Conservation (phyloP, 2,113 vertebrate genomes). For the Pollimyrus isidori region DNA sequence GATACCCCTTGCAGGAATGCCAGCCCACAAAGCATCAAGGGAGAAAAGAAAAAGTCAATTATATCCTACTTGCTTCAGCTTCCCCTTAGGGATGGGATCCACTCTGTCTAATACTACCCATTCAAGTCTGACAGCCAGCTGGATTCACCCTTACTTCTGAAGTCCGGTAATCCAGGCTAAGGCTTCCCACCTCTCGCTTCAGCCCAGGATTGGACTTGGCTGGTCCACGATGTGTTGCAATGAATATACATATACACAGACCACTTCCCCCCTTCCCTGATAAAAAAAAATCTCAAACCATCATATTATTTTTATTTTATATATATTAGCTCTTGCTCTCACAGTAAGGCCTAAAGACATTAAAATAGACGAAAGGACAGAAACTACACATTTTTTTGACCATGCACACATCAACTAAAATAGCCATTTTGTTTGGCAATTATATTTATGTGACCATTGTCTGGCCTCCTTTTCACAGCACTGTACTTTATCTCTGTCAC, state of each 20-base stretch:
- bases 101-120: constrained; percentile 66
- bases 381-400: not conserved
- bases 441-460: constrained; percentile 27
- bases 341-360: not conserved
- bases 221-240: constrained; percentile 33
- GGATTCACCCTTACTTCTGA: constrained; percentile 56
- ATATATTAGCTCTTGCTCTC: not conserved
- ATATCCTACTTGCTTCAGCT: constrained; percentile 47
- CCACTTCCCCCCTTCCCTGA: not conserved
- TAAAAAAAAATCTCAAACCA: not conserved
- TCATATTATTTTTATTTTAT: not conserved
- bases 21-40: constrained; percentile 49
- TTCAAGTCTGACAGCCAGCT: constrained; percentile 60
- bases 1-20: constrained; percentile 48
- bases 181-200: constrained; percentile 49
- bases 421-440: not conserved
- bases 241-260: constrained; percentile 26
- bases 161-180: constrained; percentile 67
- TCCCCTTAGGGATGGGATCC: constrained; percentile 57
- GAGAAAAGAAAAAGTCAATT: constrained; percentile 54
- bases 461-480: not conserved
- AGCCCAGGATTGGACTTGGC: constrained; percentile 40
- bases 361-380: not conserved
- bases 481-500: constrained; percentile 5
- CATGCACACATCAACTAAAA: not conserved